Percentiles rank a stretch among this genome's conserved stretches.
Conservation (phyloP, 2,888 invertebrate species). For the Lysandra bellargus region DNA sequence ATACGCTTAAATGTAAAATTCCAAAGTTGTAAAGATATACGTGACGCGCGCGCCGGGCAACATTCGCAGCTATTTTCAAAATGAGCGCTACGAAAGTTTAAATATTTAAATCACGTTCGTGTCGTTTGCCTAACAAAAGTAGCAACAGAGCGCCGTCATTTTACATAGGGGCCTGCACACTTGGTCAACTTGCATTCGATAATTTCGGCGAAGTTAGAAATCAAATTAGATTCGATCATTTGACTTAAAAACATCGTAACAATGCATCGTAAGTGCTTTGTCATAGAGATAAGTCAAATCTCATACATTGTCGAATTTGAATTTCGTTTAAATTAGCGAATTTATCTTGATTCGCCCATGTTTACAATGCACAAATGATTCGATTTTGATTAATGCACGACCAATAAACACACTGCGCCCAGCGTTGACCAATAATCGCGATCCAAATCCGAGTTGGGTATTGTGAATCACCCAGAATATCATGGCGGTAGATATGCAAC, state of each 20-base stretch:
- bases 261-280: too few relatives aligned
- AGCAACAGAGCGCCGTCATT: constrained; percentile 30
- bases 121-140: constrained; percentile 32
- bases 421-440: too few relatives aligned
- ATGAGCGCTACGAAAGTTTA: constrained; percentile 25
- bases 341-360: too few relatives aligned
- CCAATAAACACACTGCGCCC: too few relatives aligned
- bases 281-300: too few relatives aligned
- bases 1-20: constrained; percentile 27
- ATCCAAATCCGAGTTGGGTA: not conserved
- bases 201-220: constrained; percentile 1
- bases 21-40: constrained; percentile 26
- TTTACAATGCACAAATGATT: too few relatives aligned
- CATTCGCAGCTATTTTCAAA: constrained; percentile 17
- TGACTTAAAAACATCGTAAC: too few relatives aligned
- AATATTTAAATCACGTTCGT: constrained; percentile 33
- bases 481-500: constrained; percentile 42
- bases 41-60: not conserved
- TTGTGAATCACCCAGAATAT: constrained; percentile 36
- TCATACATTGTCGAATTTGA: too few relatives aligned
- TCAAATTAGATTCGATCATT: too few relatives aligned
- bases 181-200: constrained; percentile 14
- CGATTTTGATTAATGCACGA: too few relatives aligned
- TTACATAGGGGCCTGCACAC: constrained; percentile 32
- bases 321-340: too few relatives aligned